These are phyloP conservation scores for Bucorvus abyssinicus DNA, from an alignment of 2,797 vertebrate species.

Conservation along the genomic window DNA sequence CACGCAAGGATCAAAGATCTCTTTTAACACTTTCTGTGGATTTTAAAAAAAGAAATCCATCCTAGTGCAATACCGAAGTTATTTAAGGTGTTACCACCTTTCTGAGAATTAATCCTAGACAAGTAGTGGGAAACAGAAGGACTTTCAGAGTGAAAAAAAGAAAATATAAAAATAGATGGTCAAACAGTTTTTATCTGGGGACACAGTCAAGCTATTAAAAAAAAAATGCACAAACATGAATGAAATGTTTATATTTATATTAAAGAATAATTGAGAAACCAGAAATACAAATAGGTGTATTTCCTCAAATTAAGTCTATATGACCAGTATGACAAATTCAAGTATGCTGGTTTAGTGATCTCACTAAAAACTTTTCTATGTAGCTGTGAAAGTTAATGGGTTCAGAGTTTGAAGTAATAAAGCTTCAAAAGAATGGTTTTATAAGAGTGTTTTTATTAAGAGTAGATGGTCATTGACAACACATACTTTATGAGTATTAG, in stretches of 20 bases:
- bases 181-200: background rate
- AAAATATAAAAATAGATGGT: background rate
- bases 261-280: background rate
- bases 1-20: background rate
- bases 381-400: background rate
- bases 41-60: background rate
- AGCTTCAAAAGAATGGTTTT: background rate
- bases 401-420: background rate
- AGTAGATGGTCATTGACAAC: background rate
- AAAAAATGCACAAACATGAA: background rate
- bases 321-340: background rate
- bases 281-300: background rate
- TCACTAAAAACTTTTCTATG: background rate
- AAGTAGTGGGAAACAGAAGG: background rate
- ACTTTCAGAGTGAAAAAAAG: background rate
- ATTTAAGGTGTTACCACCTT: background rate
- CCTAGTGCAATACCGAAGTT: background rate
- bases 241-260: background rate
- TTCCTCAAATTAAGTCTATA: background rate
- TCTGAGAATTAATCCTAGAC: background rate
- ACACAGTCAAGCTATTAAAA: background rate
- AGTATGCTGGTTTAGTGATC: background rate
- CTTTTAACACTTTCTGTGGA: background rate
- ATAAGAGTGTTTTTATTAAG: background rate
- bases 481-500: background rate